phyloP scores from a whole-genome alignment of 1,140 invertebrate species.

The Apis cerana region DNA sequence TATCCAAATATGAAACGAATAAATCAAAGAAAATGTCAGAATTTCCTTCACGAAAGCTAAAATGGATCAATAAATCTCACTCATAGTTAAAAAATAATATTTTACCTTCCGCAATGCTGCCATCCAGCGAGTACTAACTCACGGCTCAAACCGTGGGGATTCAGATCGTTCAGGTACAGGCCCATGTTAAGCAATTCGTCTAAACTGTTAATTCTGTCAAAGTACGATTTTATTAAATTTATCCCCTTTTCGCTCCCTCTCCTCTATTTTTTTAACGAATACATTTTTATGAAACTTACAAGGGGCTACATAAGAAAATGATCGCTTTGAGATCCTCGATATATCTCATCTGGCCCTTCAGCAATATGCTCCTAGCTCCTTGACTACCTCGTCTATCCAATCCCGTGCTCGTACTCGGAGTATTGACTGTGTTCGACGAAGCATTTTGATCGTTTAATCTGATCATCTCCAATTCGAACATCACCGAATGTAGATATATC shows the following conservation, averaged over 20 bases:
- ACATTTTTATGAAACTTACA: conserved; percentile 83
- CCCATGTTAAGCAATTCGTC: conserved; percentile 90
- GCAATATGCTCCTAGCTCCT: conserved; percentile 85
- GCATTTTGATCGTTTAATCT: conserved; percentile 75
- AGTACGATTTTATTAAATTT: conserved; percentile 29
- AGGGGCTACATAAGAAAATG: conserved; percentile 92
- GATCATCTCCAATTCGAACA: conserved; percentile 89
- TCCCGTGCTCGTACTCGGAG: conserved; percentile 58
- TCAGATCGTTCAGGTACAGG: conserved; percentile 92
- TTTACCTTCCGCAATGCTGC: conserved; percentile 91
- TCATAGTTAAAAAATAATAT: conserved; percentile 5
- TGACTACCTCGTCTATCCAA: conserved; percentile 86
- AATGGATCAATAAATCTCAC: neutral
- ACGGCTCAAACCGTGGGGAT: conserved; percentile 91
- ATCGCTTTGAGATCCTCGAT: conserved; percentile 89
- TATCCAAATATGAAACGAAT: too few species aligned
- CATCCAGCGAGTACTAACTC: conserved; percentile 93
- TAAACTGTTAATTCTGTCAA: conserved; percentile 89
- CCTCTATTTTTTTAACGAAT: too few species aligned
- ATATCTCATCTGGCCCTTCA: conserved; percentile 93
- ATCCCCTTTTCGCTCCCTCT: neutral
- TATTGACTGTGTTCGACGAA: conserved; percentile 47
- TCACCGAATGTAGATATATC: conserved; percentile 86
- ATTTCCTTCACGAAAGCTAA: too few species aligned
- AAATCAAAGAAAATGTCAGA: neutral